These are phyloP conservation scores for Cisticola juncidis DNA, from an alignment of 2,113 vertebrate genomes.

Conservation along the genomic window DNA sequence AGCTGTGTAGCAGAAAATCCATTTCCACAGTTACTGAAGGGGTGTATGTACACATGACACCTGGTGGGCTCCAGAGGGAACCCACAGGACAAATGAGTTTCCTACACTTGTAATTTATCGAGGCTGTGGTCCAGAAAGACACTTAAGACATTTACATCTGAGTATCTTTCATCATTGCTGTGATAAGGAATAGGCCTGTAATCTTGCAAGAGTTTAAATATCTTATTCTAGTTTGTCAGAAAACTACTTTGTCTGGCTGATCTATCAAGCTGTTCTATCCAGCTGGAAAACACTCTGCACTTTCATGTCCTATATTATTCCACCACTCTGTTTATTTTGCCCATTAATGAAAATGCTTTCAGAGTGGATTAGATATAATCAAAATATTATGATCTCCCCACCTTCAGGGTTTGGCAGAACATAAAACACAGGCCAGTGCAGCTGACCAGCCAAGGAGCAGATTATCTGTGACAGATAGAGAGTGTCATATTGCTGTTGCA, in stretches of 20 bases:
- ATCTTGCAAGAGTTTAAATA: neutral
- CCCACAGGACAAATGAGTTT: neutral
- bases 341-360: slow-evolving; percentile 11
- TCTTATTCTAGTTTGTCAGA: neutral
- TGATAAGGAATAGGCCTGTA: neutral
- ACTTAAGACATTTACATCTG: neutral
- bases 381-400: slow-evolving; percentile 39
- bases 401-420: slow-evolving; percentile 13
- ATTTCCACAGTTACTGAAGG: neutral
- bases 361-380: slow-evolving; percentile 6
- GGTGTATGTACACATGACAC: neutral
- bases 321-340: neutral
- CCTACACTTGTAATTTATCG: neutral
- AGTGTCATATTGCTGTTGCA: neutral
- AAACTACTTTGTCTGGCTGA: neutral
- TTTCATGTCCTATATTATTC: neutral
- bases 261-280: neutral
- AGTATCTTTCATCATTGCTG: neutral
- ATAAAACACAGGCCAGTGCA: neutral
- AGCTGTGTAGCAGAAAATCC: neutral
- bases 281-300: neutral
- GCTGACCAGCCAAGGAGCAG: neutral
- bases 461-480: slow-evolving; percentile 36
- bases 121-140: neutral
- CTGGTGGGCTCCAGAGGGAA: neutral